Percentiles rank a stretch among this genome's conserved stretches.
Evolutionary conservation across 37 sponge, comb jelly and placozoan species (phyloP).

Genomic region (Aphrocallistes beatrix): DNA sequence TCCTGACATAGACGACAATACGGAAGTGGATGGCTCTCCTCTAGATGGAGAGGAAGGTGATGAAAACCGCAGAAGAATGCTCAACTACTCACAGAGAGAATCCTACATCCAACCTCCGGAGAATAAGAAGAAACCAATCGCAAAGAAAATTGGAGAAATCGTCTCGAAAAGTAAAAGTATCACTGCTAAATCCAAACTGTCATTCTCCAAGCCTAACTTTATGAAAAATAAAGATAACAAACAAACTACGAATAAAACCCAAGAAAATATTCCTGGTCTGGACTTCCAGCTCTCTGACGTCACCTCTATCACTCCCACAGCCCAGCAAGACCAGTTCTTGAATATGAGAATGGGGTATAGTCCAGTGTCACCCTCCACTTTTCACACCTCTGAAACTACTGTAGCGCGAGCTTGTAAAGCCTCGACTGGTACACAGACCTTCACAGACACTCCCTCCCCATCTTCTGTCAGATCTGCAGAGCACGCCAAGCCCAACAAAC

Average conservation of each 20-base stretch:
- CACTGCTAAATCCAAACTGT: neutral
- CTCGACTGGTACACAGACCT: neutral
- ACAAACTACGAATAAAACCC: neutral
- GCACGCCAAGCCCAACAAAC: neutral
- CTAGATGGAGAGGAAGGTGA: neutral
- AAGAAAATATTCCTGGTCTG: too few species aligned
- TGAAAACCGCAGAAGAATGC: neutral
- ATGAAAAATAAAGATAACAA: neutral
- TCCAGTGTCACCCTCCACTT: too few species aligned
- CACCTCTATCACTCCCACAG: too few species aligned
- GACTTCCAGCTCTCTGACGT: too few species aligned
- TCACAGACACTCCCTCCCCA: neutral
- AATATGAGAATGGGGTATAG: too few species aligned
- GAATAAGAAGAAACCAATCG: neutral
- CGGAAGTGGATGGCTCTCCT: neutral
- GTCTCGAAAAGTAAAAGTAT: neutral
- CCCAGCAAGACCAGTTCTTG: too few species aligned
- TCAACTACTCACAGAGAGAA: neutral
- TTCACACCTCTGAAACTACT: too few species aligned
- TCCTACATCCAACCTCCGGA: slow-evolving; percentile 8
- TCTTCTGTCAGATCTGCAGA: neutral
- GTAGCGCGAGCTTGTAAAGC: too few species aligned
- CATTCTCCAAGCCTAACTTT: neutral
- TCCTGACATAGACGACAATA: neutral
- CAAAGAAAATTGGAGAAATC: neutral